These are phyloP conservation scores for Lithosia quadra DNA, from an alignment of 2,888 invertebrate species.

Conservation along the genomic window DNA sequence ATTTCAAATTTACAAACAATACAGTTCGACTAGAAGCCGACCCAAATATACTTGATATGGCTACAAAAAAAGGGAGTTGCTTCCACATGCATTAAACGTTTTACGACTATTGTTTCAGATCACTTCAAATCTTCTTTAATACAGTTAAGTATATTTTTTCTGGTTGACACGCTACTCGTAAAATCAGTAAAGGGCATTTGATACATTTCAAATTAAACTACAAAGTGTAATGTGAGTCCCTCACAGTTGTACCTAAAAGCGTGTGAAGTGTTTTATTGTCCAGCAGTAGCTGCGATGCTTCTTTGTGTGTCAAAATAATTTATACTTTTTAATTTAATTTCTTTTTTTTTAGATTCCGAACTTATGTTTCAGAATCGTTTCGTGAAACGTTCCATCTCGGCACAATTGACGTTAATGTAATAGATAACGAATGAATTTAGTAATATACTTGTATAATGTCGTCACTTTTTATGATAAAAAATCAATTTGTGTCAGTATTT, in stretches of 20 bases:
- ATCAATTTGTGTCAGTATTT: slow-evolving; percentile 81
- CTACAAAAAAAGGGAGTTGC: slow-evolving; percentile 3
- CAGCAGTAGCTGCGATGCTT: not conserved
- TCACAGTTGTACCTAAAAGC: not conserved
- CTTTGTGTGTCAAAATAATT: not conserved
- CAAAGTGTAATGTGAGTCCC: slow-evolving; percentile 10
- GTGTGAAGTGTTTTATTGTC: slow-evolving; percentile 3
- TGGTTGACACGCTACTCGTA: slow-evolving; percentile 7
- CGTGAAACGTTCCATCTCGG: slow-evolving; percentile 52
- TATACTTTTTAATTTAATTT: not conserved
- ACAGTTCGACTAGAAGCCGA: not conserved
- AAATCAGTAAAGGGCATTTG: slow-evolving; percentile 2
- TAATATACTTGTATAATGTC: slow-evolving; percentile 71
- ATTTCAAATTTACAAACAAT: slow-evolving; percentile 4
- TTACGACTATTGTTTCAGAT: not conserved
- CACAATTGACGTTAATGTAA: slow-evolving; percentile 70
- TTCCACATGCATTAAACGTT: not conserved
- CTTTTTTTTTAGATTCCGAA: not conserved
- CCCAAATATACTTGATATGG: not conserved
- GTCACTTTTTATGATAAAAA: slow-evolving; percentile 77
- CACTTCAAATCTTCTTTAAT: not conserved
- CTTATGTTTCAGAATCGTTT: slow-evolving; percentile 15
- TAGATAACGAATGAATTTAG: slow-evolving; percentile 74
- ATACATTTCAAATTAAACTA: not conserved
- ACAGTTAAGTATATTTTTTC: slow-evolving; percentile 1